Evolutionary conservation across 2,888 invertebrate species (phyloP).

Genomic region (Parnassius apollo): DNA sequence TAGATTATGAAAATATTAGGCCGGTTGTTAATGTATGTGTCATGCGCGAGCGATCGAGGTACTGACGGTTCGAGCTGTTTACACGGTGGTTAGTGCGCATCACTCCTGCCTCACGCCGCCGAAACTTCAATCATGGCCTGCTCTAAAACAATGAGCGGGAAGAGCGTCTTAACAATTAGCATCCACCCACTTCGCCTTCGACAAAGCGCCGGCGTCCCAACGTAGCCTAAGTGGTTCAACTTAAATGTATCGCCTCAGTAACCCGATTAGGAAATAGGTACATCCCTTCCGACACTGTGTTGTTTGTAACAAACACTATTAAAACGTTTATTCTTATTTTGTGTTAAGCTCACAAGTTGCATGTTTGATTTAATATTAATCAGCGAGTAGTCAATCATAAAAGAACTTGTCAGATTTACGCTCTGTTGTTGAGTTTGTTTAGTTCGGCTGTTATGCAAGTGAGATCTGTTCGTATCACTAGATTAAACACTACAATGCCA

Average conservation of each 20-base stretch:
- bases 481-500: conserved; percentile 75
- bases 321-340: conserved; percentile 56
- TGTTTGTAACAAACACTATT: conserved; percentile 47
- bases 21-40: conserved; percentile 79
- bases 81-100: conserved; percentile 69
- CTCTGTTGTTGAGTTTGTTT: conserved; percentile 62
- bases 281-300: conserved; percentile 36
- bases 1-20: conserved; percentile 82
- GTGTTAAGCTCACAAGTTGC: conserved; percentile 48
- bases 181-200: conserved; percentile 71
- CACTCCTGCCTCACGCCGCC: conserved; percentile 63
- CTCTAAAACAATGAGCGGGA: conserved; percentile 80
- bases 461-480: conserved; percentile 69
- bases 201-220: conserved; percentile 60
- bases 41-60: conserved; percentile 65
- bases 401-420: conserved; percentile 71
- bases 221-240: conserved; percentile 64
- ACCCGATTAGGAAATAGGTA: conserved; percentile 49
- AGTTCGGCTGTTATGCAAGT: conserved; percentile 75
- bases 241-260: conserved; percentile 54
- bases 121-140: conserved; percentile 78
- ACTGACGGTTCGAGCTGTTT: conserved; percentile 65
- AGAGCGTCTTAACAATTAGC: conserved; percentile 77
- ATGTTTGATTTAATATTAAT: conserved; percentile 33
- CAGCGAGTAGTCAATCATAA: conserved; percentile 64